phyloP scores from a whole-genome alignment of 2,888 invertebrate species.

The Drosophila nigricruria region DNA sequence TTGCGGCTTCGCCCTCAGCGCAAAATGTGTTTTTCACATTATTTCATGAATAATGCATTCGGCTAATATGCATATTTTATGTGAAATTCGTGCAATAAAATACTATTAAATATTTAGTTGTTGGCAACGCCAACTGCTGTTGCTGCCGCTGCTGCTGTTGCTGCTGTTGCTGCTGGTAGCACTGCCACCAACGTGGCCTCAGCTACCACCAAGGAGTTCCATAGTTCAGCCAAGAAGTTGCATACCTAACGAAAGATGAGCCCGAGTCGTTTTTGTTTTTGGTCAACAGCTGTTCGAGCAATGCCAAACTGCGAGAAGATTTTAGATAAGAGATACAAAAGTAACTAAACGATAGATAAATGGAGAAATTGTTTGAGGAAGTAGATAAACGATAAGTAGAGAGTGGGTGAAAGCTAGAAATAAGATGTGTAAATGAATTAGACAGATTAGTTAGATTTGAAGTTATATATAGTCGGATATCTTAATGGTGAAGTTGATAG shows the following conservation, averaged over 20 bases:
- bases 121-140: slow-evolving; percentile 37
- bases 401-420: neutral
- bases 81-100: slow-evolving; percentile 85
- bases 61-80: slow-evolving; percentile 84
- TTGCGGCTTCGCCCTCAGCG: slow-evolving; percentile 56
- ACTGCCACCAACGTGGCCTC: slow-evolving; percentile 37
- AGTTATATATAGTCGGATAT: neutral
- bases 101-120: slow-evolving; percentile 85
- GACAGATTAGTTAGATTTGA: no score
- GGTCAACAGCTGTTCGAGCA: slow-evolving; percentile 8
- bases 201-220: slow-evolving; percentile 57
- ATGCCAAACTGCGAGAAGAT: neutral
- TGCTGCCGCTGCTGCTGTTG: slow-evolving; percentile 5
- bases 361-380: neutral
- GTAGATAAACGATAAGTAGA: neutral
- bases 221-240: slow-evolving; percentile 43
- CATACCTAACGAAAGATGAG: slow-evolving; percentile 38
- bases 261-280: slow-evolving; percentile 1
- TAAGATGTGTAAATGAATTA: neutral
- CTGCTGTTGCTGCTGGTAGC: slow-evolving; percentile 8
- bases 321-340: neutral
- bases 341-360: neutral
- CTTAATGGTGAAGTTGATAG: no score
- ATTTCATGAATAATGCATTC: slow-evolving; percentile 84
- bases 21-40: slow-evolving; percentile 82